These are phyloP conservation scores for Neocrepidodera transversa DNA, from an alignment of 2,888 invertebrate genomes.

Conservation along the genomic window DNA sequence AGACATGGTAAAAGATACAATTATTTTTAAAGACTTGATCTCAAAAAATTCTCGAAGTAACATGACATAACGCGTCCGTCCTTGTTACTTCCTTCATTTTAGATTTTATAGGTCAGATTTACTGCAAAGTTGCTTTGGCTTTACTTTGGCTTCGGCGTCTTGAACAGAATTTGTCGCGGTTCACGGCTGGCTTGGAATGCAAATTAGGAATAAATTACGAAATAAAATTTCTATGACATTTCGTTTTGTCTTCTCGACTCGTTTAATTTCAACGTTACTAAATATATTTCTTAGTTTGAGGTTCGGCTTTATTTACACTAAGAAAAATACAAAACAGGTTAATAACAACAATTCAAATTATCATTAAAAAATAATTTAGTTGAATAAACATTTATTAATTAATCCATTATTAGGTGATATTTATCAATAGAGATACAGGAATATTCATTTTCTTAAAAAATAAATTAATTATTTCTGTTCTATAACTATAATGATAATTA, in stretches of 20 bases:
- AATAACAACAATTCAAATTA: too few relatives aligned
- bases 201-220: slow-evolving; percentile 18
- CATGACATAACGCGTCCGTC: slow-evolving; percentile 16
- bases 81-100: slow-evolving; percentile 19
- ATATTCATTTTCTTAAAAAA: too few relatives aligned
- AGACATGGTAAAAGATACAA: too few relatives aligned
- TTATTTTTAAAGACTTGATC: slow-evolving; percentile 12
- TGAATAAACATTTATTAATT: too few relatives aligned
- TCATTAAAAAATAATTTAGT: too few relatives aligned
- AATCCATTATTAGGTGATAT: too few relatives aligned
- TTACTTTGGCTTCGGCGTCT: slow-evolving; percentile 3
- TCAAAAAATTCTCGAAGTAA: slow-evolving; percentile 16
- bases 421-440: too few relatives aligned
- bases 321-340: too few relatives aligned
- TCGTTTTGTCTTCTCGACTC: not conserved
- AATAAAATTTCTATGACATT: not conserved
- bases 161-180: slow-evolving; percentile 11
- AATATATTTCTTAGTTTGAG: not conserved
- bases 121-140: slow-evolving; percentile 12
- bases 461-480: too few relatives aligned
- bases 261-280: not conserved
- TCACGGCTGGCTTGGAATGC: slow-evolving; percentile 1
- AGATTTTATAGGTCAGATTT: slow-evolving; percentile 19
- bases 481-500: not conserved
- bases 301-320: too few relatives aligned